phyloP scores from a whole-genome alignment of 2,888 invertebrate genomes.

The Lissocephala sabroskyi region DNA sequence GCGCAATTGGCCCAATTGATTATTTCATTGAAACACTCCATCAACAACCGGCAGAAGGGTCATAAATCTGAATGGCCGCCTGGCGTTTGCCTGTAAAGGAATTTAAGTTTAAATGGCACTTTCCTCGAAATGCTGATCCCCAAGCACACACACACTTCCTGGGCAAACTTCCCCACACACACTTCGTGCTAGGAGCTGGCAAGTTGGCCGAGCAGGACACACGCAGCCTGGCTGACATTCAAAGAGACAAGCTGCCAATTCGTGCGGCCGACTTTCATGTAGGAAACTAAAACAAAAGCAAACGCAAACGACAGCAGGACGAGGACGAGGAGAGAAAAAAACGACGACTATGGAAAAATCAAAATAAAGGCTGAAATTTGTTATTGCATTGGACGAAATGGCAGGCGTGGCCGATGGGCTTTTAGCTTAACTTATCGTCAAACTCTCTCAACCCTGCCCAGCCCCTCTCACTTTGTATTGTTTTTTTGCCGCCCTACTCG shows the following conservation, averaged over 20 bases:
- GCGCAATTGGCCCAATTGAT: slow-evolving; percentile 53
- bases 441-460: slow-evolving; percentile 3
- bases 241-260: slow-evolving; percentile 60
- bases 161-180: slow-evolving; percentile 7
- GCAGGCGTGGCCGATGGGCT: slow-evolving; percentile 45
- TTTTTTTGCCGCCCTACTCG: slow-evolving; percentile 9
- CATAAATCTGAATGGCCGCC: slow-evolving; percentile 45
- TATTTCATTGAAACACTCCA: slow-evolving; percentile 59
- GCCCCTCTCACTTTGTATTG: not conserved
- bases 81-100: slow-evolving; percentile 8
- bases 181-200: too few relatives aligned
- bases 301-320: slow-evolving; percentile 10
- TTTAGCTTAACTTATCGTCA: not conserved
- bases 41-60: slow-evolving; percentile 51
- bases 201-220: too few relatives aligned
- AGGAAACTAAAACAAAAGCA: slow-evolving; percentile 45
- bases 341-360: slow-evolving; percentile 37
- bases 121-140: slow-evolving; percentile 50
- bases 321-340: slow-evolving; percentile 7
- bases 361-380: slow-evolving; percentile 52
- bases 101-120: slow-evolving; percentile 63
- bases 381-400: slow-evolving; percentile 61
- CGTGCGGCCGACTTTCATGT: slow-evolving; percentile 55
- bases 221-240: slow-evolving; percentile 46
- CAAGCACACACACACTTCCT: slow-evolving; percentile 28